Evolutionary conservation across 2,888 invertebrate species (phyloP).

Genomic region (Caenorhabditis sp.): DNA sequence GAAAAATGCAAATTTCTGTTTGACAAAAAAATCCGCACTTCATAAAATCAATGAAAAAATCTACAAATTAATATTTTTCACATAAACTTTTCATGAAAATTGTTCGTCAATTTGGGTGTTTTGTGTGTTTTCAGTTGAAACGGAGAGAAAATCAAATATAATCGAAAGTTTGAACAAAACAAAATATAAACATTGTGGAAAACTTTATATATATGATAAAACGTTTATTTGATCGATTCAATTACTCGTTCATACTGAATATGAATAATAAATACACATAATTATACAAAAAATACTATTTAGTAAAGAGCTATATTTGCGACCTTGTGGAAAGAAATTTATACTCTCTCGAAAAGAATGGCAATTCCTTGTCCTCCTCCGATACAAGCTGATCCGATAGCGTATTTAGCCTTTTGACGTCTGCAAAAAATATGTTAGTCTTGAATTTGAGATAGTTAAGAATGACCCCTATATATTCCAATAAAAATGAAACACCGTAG

Average conservation of each 20-base stretch:
- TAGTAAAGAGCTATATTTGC: no score
- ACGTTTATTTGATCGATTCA: background rate
- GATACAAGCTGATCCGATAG: constrained; percentile 93
- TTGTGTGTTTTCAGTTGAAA: background rate
- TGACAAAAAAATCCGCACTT: background rate
- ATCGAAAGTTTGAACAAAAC: background rate
- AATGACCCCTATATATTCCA: no score
- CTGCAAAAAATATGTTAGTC: constrained; percentile 28
- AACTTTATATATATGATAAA: background rate
- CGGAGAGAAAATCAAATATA: background rate
- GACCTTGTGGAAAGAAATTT: constrained; percentile 3
- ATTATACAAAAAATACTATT: constrained; percentile 21
- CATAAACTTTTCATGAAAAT: background rate
- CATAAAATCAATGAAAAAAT: background rate
- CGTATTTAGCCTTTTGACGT: constrained; percentile 57
- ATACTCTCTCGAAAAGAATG: constrained; percentile 80
- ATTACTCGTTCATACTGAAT: background rate
- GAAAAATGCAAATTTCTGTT: background rate
- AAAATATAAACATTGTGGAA: background rate
- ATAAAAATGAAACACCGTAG: no score
- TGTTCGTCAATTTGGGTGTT: background rate
- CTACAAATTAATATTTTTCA: background rate
- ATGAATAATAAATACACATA: constrained; percentile 13
- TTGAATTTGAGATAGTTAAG: no score
- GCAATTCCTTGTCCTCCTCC: constrained; percentile 99